phyloP scores from a whole-genome alignment of 2,113 vertebrate genomes.

The Lutjanus erythropterus region DNA sequence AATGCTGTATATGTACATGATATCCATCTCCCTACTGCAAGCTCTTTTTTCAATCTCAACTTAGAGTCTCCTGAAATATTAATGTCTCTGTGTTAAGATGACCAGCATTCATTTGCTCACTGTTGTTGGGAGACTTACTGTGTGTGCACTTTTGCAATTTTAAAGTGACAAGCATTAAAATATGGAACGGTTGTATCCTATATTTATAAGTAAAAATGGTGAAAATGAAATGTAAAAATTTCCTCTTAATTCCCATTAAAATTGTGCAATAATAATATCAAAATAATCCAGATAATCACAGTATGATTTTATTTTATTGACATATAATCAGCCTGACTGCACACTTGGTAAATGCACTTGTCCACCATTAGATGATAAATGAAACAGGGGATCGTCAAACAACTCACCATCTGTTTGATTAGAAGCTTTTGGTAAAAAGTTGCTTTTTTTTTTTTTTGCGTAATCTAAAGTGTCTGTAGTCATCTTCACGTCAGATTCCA shows the following conservation, averaged over 20 bases:
- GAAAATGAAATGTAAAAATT: too few species aligned
- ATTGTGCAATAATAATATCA: too few species aligned
- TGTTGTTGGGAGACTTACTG: background rate
- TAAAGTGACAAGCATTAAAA: slow-evolving; percentile 4
- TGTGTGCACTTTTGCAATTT: background rate
- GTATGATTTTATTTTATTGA: too few species aligned
- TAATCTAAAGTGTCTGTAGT: background rate
- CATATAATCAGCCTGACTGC: too few species aligned
- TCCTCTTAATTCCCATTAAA: too few species aligned
- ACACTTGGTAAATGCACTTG: background rate
- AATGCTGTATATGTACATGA: background rate
- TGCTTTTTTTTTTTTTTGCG: too few species aligned
- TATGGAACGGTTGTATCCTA: too few species aligned
- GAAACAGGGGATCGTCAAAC: background rate
- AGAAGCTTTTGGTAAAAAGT: background rate
- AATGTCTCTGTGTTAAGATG: slow-evolving; percentile 47
- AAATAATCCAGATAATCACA: too few species aligned
- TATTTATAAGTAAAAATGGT: too few species aligned
- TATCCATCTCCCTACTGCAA: slow-evolving; percentile 11
- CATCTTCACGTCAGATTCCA: background rate
- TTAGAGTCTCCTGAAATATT: slow-evolving; percentile 61
- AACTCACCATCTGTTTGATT: background rate
- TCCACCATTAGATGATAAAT: background rate
- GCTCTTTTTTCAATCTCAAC: slow-evolving; percentile 52
- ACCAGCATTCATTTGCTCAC: slow-evolving; percentile 20